phyloP scores from a whole-genome alignment of 2,888 invertebrate genomes.

The Meta bourneti region DNA sequence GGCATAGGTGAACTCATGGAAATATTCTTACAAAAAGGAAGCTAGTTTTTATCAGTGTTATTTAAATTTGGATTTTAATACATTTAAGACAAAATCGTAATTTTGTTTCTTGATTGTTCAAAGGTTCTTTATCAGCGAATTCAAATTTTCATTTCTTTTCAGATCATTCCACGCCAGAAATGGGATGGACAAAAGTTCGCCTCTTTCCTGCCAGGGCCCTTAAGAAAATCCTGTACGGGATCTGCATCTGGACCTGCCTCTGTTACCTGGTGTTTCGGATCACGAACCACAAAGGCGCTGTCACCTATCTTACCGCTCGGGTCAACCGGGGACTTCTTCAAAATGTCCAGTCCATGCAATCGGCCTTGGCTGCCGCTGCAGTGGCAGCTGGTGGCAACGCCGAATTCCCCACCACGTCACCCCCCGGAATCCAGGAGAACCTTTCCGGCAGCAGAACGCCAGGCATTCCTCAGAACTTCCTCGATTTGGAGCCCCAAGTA shows the following conservation, averaged over 20 bases:
- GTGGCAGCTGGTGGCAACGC: constrained; percentile 13
- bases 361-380: constrained; percentile 55
- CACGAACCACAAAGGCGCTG: constrained; percentile 70
- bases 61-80: neutral
- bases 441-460: constrained; percentile 65
- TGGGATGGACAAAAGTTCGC: constrained; percentile 65
- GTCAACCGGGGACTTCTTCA: constrained; percentile 77
- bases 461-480: constrained; percentile 78
- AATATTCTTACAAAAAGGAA: neutral
- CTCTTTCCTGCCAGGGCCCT: constrained; percentile 76
- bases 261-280: constrained; percentile 78
- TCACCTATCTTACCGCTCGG: constrained; percentile 75
- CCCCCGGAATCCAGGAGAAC: constrained; percentile 48
- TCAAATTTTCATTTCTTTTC: constrained; percentile 1
- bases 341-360: constrained; percentile 76
- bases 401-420: constrained; percentile 62
- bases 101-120: no score
- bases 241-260: constrained; percentile 78
- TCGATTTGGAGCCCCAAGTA: constrained; percentile 84
- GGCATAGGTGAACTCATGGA: no score
- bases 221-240: constrained; percentile 77
- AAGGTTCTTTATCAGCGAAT: neutral
- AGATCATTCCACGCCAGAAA: constrained; percentile 59
- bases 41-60: neutral
- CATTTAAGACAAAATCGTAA: no score